Base-by-base conservation (phyloP, 1,140 invertebrate genomes). In the Dendrolimus punctatus region DNA sequence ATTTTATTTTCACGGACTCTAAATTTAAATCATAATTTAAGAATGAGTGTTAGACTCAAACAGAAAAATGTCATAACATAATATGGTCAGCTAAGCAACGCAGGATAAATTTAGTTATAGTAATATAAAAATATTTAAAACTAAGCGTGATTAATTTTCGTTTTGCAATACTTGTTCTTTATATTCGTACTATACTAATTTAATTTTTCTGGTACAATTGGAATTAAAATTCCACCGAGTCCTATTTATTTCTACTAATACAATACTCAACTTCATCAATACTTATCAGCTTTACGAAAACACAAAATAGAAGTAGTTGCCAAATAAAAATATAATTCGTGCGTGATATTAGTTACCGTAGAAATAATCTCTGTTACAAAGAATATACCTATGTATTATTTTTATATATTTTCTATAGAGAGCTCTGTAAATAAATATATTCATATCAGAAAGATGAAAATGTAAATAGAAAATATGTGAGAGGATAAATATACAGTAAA, bases 341-440 rank as follows among this genome's bases (percentile, higher is more conserved):
- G 66, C 63, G 78, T 83, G 78, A 83, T 83, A 81, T 78, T 78
- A 84, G 80, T 84, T 81, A 84, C 78, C 76, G 71, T 83, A 80
- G 71, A 68, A 65, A 76, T 73, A 64, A 53, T 68, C 58, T 67
- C 46, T 66, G 48, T 53, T 62, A 48, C 46, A 23, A 23, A 23
- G 23, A 23, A 23, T 41, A 45, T 49, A 52, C 65, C 47, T 41
- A 55, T 63, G 50, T 57, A 64, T 47, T 55, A 60, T 68, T 64
- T 72, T 58, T 72, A 74, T 76, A 68, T 76, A 64, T 71, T 58
- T 70, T 73, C 63, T 54, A 60, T 58, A 58, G 51, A 55, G 52
- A 51, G 49, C 49, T 60, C 50, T 82, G 74, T 82, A 80, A 75
- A 82, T 83, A 80, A 54, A 67, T 64, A 48, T 50, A 43, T 54